Conservation (phyloP, 53 echinoderm and acorn worm genomes). For the Patiria pectinifera region DNA sequence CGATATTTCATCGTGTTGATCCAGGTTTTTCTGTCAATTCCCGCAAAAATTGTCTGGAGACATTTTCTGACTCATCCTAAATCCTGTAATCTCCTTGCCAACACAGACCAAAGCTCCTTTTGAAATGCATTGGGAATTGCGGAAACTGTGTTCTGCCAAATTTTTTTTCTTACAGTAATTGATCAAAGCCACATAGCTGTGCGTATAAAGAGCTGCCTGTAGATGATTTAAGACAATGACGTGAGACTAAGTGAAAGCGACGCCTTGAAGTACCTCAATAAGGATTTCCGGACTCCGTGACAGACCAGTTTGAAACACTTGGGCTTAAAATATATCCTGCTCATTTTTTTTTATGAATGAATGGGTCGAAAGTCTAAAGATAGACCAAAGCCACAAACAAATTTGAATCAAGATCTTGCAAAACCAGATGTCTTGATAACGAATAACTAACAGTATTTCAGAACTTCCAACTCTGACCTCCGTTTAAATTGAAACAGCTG, state of each 20-base stretch:
- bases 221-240: background rate
- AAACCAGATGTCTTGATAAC: background rate
- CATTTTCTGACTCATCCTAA: background rate
- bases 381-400: background rate
- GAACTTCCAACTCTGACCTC: too few relatives aligned
- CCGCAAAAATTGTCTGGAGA: background rate
- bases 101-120: background rate
- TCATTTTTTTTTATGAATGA: background rate
- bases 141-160: background rate
- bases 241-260: background rate
- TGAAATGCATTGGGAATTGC: background rate
- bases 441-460: too few relatives aligned
- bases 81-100: background rate
- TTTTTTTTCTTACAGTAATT: too few relatives aligned
- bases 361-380: background rate
- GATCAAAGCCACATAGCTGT: too few relatives aligned
- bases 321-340: background rate
- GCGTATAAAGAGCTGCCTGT: background rate
- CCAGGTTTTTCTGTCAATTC: background rate
- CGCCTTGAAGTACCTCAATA: background rate
- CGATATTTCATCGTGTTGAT: background rate
- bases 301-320: background rate
- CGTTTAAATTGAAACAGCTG: too few relatives aligned
- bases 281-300: background rate
- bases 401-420: background rate